Percentiles rank a stretch among this genome's conserved stretches.
These are phyloP conservation scores for Aporophyla lueneburgensis DNA, from an alignment of 2,888 invertebrate species.

Conservation along the genomic window DNA sequence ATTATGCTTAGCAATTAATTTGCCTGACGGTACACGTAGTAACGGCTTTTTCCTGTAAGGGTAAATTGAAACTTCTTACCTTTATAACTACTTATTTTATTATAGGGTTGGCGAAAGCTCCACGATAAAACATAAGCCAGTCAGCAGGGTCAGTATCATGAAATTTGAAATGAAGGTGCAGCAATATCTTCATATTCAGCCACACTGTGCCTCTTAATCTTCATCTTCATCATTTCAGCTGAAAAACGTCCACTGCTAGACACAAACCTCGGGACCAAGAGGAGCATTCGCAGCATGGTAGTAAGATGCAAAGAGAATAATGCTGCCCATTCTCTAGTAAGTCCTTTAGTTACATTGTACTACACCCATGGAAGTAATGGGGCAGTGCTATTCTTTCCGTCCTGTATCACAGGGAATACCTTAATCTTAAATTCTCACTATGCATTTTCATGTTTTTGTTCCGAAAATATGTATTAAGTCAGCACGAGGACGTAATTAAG, in stretches of 20 bases:
- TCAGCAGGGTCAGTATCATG: background rate
- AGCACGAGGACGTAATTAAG: background rate
- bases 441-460: background rate
- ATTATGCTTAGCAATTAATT: background rate
- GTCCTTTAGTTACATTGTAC: too few species aligned
- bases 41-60: background rate
- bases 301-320: too few species aligned
- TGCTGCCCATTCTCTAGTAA: too few species aligned
- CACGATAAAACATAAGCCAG: too few species aligned
- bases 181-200: background rate
- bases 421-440: background rate
- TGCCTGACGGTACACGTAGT: background rate
- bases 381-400: too few species aligned
- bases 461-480: background rate
- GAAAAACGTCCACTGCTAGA: too few species aligned
- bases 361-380: too few species aligned
- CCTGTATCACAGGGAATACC: too few species aligned
- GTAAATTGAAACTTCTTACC: background rate
- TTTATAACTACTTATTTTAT: background rate
- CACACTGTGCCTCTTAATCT: background rate
- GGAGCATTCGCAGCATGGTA: too few species aligned
- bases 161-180: background rate
- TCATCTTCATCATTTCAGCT: too few species aligned
- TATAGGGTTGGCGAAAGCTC: background rate
- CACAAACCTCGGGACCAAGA: too few species aligned